Percentiles rank a stretch among this genome's conserved stretches.
Conservation (phyloP, 1,140 invertebrate genomes). For the Tigriopus japonicus region DNA sequence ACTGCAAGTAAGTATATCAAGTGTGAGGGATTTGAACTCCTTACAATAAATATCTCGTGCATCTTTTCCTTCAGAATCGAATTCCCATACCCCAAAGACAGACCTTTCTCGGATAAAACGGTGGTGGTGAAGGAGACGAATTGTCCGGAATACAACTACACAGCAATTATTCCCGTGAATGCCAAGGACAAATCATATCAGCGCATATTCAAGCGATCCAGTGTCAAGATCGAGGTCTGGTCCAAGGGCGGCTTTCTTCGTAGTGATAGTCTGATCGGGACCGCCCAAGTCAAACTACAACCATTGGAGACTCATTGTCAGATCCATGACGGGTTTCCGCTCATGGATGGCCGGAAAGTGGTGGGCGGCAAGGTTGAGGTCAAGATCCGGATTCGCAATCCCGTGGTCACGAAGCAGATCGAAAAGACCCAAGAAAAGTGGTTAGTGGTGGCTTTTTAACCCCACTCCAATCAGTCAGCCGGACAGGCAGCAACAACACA, state of each 20-base stretch:
- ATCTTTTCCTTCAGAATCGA: conserved; percentile 35
- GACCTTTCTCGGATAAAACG: conserved; percentile 53
- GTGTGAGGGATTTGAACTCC: too few relatives aligned
- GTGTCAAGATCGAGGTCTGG: conserved; percentile 73
- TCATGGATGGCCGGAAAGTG: conserved; percentile 32
- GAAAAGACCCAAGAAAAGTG: conserved; percentile 64
- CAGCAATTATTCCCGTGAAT: conserved; percentile 55
- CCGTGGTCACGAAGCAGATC: conserved; percentile 69
- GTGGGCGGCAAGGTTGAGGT: conserved; percentile 41
- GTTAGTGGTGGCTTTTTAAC: not conserved
- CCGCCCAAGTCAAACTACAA: conserved; percentile 57
- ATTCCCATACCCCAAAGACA: conserved; percentile 77
- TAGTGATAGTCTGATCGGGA: conserved; percentile 66
- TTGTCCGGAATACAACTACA: conserved; percentile 69
- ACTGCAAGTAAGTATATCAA: conserved; percentile 45
- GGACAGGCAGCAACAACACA: not conserved
- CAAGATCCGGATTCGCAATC: conserved; percentile 72
- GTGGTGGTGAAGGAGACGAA: conserved; percentile 57
- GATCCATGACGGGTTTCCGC: conserved; percentile 73
- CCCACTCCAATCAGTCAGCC: not conserved
- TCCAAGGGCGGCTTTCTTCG: conserved; percentile 78
- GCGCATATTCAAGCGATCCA: conserved; percentile 66
- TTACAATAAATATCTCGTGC: too few relatives aligned
- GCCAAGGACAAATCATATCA: conserved; percentile 54
- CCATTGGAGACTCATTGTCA: conserved; percentile 64